Evolutionary conservation across 2,113 vertebrate genomes (phyloP), one percentile per base, ranked within the genome.

Genomic region (Puma concolor): DNA sequence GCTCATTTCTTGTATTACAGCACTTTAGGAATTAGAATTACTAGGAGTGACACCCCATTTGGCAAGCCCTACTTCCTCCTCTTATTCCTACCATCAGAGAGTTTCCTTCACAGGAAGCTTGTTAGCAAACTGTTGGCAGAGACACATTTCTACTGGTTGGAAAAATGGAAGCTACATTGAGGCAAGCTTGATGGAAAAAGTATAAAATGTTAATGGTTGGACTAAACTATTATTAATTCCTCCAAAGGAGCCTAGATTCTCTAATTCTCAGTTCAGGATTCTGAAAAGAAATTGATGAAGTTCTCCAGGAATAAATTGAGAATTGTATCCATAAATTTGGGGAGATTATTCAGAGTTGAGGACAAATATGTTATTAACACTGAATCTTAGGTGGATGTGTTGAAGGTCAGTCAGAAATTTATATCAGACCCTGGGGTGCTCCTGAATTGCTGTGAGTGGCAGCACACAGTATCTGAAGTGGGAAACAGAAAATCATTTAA

Each of bases 351-450:
- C 29, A 44, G 41, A 25, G n/a, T 77, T 67, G 50, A 84, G 12
- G 27, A 79, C 12, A 88, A 63, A 64, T 44, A 41, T 31, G 25
- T 92, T 90, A 54, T 64, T 84, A 52, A 52, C 33, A 83, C 63
- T 67, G 71, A 82, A 76, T 69, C 71, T 57, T 79, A 71, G 63
- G 27, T 77, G 33, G 44, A 76, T 82, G 54, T 15, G 31, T 52
- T 92, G 41, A 88, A 92, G 29, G 9, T 71, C 91, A 94, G 27
- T 87, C 71, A 88, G 9, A 88, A 94, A 76, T 84, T 69, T 88
- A 83, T 64, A 44, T 71, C 21, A 33, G 88, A 63, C 4, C 5
- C 7, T 25, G 3, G 76, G 5, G 7, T 36, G 12, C 36, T 84
- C 16, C 52, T 89, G 29, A 33, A 54, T 41, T 85, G 36, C 67